A percentile compares a stretch with the other conserved stretches of the same genome.
These are phyloP conservation scores for Oscheius onirici DNA, from an alignment of 2,888 invertebrate genomes.

Conservation along the genomic window DNA sequence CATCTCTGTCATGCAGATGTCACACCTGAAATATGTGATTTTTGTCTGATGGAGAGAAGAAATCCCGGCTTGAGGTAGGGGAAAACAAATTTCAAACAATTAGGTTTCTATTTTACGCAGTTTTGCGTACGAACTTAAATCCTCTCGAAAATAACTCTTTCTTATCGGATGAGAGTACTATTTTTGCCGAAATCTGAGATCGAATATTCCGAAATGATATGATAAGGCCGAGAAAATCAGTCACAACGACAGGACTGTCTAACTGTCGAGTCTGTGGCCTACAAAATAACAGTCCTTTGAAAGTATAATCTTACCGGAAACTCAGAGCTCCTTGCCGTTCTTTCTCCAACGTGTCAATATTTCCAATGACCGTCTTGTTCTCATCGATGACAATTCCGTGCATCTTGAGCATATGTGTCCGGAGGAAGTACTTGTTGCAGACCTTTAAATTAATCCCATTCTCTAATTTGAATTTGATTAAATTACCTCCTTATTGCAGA, in stretches of 20 bases:
- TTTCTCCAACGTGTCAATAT: conserved; percentile 70
- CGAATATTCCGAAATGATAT: too few relatives aligned
- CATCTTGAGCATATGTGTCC: conserved; percentile 86
- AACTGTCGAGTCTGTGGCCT: too few relatives aligned
- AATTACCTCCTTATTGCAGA: conserved; percentile 70
- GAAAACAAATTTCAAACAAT: too few relatives aligned
- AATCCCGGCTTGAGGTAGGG: too few relatives aligned
- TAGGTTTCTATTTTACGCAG: too few relatives aligned
- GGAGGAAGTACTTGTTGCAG: conserved; percentile 99
- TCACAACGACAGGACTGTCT: too few relatives aligned
- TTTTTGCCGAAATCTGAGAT: too few relatives aligned
- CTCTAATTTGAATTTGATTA: not conserved
- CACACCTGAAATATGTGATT: conserved; percentile 86
- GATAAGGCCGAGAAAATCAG: too few relatives aligned
- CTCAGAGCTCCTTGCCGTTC: conserved; percentile 64
- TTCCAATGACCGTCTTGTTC: conserved; percentile 71
- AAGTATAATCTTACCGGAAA: conserved; percentile 53
- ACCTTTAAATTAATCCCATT: conserved; percentile 76
- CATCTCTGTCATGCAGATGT: conserved; percentile 96
- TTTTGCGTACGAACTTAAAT: too few relatives aligned
- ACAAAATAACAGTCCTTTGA: not conserved
- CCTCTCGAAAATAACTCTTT: too few relatives aligned
- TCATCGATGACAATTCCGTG: conserved; percentile 76
- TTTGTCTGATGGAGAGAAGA: too few relatives aligned
- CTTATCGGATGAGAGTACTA: too few relatives aligned